Percentiles rank a stretch among this genome's conserved stretches.
These are phyloP conservation scores for Oxyruncus cristatus DNA, from an alignment of 2,113 vertebrate species.

Conservation along the genomic window DNA sequence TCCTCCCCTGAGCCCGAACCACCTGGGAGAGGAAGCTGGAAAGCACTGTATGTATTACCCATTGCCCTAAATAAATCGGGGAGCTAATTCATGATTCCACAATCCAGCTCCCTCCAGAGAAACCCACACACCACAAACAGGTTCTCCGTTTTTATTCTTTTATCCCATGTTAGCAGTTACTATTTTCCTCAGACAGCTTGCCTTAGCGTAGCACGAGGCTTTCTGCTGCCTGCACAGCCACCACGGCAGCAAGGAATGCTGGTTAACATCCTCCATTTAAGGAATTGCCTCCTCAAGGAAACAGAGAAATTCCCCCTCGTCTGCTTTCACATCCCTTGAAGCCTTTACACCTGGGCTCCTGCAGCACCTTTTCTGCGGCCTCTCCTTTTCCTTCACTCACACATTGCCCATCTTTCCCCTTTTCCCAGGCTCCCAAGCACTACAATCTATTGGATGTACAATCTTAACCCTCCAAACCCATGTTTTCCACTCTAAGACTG, in stretches of 20 bases:
- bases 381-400: not conserved
- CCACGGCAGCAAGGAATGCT: not conserved
- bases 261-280: not conserved
- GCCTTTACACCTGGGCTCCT: not conserved
- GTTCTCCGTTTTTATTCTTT: slow-evolving; percentile 2
- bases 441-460: not conserved
- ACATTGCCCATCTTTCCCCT: not conserved
- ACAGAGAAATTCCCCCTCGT: fast-evolving
- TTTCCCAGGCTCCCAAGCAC: not conserved
- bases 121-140: not conserved
- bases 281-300: not conserved
- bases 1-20: fast-evolving
- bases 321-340: not conserved
- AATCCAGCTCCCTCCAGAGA: not conserved
- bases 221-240: not conserved
- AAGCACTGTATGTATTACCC: fast-evolving
- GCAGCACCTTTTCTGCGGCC: not conserved
- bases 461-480: fast-evolving
- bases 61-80: fast-evolving
- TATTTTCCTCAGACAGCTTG: not conserved
- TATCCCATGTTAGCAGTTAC: not conserved
- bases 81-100: fast-evolving
- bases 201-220: not conserved
- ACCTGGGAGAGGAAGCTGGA: not conserved
- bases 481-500: not conserved